A percentile compares a stretch with the other conserved stretches of the same genome.
phyloP scores from a whole-genome alignment of 2,797 vertebrate species.

The Craterocephalus amniculus region DNA sequence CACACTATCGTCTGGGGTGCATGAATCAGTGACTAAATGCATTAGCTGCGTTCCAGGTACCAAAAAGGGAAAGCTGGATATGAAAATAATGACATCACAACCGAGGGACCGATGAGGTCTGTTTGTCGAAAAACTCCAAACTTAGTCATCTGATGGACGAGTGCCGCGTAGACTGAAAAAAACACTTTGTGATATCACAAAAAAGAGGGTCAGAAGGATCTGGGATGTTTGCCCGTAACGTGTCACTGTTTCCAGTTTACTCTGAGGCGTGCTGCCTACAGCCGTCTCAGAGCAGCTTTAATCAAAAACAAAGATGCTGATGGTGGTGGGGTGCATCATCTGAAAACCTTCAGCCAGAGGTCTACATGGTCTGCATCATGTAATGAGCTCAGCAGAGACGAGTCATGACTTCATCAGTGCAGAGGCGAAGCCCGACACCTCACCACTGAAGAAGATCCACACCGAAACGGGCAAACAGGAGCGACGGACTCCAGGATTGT shows the following conservation, averaged over 20 bases:
- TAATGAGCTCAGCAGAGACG: conserved; percentile 63
- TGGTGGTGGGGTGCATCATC: conserved; percentile 16
- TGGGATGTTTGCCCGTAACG: conserved; percentile 4
- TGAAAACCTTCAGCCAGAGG: conserved; percentile 34
- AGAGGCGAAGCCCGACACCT: conserved; percentile 61
- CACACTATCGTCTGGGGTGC: conserved; percentile 42
- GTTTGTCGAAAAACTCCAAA: conserved; percentile 29
- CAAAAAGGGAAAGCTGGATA: conserved; percentile 37
- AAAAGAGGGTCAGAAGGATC: conserved; percentile 16
- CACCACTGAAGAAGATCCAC: conserved; percentile 59
- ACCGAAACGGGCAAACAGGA: no score
- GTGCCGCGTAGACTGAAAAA: not conserved
- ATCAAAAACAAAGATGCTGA: conserved; percentile 58
- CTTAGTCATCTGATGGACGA: conserved; percentile 59
- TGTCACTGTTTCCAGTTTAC: conserved; percentile 19
- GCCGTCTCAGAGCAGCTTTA: conserved; percentile 44
- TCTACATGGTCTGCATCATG: conserved; percentile 64
- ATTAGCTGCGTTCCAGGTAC: conserved; percentile 41
- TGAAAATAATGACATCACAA: conserved; percentile 47
- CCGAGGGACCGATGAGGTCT: conserved; percentile 7
- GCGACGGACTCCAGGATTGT: conserved; percentile 40
- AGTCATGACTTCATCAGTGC: conserved; percentile 55
- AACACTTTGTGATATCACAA: not conserved
- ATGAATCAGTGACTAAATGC: conserved; percentile 51
- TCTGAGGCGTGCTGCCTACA: conserved; percentile 14